Evolutionary conservation across 1,140 invertebrate species (phyloP).

Genomic region (Tachypleus tridentatus): DNA sequence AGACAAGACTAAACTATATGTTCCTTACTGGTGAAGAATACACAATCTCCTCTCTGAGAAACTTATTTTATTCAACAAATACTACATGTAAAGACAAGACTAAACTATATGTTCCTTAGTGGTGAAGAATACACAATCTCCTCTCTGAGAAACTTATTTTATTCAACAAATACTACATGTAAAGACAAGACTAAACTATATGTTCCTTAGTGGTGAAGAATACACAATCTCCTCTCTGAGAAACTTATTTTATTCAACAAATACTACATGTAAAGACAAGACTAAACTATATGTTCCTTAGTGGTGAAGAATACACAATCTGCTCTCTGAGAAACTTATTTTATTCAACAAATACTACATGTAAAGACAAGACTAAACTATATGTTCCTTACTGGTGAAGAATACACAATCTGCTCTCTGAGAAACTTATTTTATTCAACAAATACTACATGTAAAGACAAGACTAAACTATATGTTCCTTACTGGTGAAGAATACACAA

Average conservation of each 20-base stretch:
- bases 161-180: no score
- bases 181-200: no score
- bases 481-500: conserved; percentile 44
- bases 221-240: conserved; percentile 54
- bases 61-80: conserved; percentile 44
- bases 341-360: conserved; percentile 30
- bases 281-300: conserved; percentile 4
- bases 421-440: conserved; percentile 49
- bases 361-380: no score
- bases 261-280: no score
- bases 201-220: conserved; percentile 29
- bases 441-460: no score
- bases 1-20: no score
- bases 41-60: conserved; percentile 51
- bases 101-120: conserved; percentile 8
- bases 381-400: conserved; percentile 25
- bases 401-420: conserved; percentile 52
- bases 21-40: conserved; percentile 37
- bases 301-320: conserved; percentile 45
- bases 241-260: conserved; percentile 46
- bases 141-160: conserved; percentile 55
- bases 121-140: conserved; percentile 48
- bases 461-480: not conserved
- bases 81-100: no score
- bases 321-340: conserved; percentile 54